phyloP scores from a whole-genome alignment of 2,113 vertebrate species.

The Agelaius phoeniceus region DNA sequence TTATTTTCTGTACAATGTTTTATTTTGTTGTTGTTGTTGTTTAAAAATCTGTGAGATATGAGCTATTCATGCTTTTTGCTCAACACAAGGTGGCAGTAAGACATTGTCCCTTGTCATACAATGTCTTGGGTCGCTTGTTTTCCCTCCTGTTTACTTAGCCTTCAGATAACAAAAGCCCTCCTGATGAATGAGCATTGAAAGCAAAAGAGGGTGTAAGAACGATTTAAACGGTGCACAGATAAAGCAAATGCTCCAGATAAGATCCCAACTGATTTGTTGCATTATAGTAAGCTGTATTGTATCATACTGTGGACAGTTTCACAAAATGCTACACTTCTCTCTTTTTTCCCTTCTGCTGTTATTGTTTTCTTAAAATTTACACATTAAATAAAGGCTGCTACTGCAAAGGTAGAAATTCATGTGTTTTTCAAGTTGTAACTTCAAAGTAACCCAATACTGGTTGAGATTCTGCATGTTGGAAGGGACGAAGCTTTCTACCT shows the following conservation, averaged over 20 bases:
- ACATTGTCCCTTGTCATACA: not conserved
- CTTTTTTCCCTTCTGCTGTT: not conserved
- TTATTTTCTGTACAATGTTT: not conserved
- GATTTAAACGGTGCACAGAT: not conserved
- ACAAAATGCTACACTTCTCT: not conserved
- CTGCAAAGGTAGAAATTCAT: not conserved
- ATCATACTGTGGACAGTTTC: not conserved
- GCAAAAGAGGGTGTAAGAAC: not conserved
- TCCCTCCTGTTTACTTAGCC: not conserved
- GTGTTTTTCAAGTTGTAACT: not conserved
- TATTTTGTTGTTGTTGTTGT: not conserved
- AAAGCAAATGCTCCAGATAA: not conserved
- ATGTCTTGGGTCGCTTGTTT: not conserved
- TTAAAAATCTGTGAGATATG: not conserved
- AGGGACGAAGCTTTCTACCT: not conserved
- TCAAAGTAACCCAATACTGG: not conserved
- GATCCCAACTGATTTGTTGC: not conserved
- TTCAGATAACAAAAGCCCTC: not conserved
- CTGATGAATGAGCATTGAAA: not conserved
- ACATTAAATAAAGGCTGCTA: not conserved
- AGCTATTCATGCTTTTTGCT: not conserved
- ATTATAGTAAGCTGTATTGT: not conserved
- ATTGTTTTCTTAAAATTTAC: not conserved
- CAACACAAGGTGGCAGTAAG: slow-evolving; percentile 73
- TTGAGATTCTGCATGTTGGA: not conserved